Conservation (phyloP, 2,888 invertebrate genomes). For the Eilema griseolum region DNA sequence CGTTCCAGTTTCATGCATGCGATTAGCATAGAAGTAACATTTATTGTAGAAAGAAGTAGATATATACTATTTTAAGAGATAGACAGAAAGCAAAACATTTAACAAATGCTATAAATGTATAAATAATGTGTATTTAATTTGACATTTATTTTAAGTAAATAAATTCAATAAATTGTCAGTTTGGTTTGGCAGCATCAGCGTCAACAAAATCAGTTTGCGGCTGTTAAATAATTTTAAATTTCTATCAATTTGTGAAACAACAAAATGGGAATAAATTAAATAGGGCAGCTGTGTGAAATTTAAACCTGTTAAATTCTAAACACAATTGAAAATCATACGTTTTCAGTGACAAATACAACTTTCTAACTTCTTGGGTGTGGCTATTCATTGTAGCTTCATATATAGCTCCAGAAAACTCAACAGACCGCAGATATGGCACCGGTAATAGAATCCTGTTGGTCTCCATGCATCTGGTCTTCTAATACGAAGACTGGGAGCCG, state of each 20-base stretch:
- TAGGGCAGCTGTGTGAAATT: neutral
- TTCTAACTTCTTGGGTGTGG: conserved; percentile 52
- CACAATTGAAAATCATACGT: neutral
- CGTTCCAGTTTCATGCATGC: neutral
- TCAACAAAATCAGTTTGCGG: neutral
- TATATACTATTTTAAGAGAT: neutral
- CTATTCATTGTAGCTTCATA: conserved; percentile 16
- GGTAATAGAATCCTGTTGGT: conserved; percentile 93
- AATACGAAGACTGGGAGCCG: conserved; percentile 92
- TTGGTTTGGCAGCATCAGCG: no score
- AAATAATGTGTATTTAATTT: no score
- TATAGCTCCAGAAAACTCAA: neutral
- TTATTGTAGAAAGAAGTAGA: no score
- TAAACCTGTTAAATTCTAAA: neutral
- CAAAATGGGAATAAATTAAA: neutral
- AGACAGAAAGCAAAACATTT: neutral
- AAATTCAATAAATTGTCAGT: neutral
- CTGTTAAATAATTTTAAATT: neutral
- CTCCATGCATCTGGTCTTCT: conserved; percentile 95
- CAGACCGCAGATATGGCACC: conserved; percentile 73
- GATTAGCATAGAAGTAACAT: neutral
- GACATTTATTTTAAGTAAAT: neutral
- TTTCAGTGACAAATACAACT: conserved; percentile 29
- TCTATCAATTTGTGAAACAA: neutral
- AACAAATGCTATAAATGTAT: neutral